Base-by-base conservation (phyloP, 2,888 invertebrate species). In the Drosophila stalkeri region DNA sequence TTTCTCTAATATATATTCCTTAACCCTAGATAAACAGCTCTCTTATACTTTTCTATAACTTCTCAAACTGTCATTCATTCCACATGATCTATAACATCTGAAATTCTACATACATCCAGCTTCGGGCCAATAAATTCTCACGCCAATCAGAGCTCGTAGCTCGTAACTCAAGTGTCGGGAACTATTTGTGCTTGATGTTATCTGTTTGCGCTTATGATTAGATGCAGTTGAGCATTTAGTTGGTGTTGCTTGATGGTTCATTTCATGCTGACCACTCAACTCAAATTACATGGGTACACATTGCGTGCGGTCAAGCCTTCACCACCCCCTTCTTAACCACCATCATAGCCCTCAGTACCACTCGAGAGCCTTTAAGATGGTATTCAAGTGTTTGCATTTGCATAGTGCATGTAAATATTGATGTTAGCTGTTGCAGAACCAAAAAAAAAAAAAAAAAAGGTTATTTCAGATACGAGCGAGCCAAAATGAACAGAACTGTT, bases 221-320 rank as follows among this genome's bases (percentile, higher is more conserved):
- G 65, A 63, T 47, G 52, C 41, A 44, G 23, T 63, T 67, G 44
- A 51, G 56, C 51, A 66, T 75, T 57, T 67, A 62, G 72, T 47
- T 56, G 77, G 20, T 54, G 71, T 44, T 51, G 80, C 31, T 41
- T 51, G 71, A 47, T 57, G 77, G 44, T 57, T 77, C 67, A 68
- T 46, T 78, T 68, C 68, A 47, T 61, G 72, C 64, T 80, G 78
- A 80, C 78, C 78, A 77, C 80, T 77, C 67, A 77, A 72, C 78
- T 73, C 49, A 68, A 80, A 78, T 78, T 78, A 78, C 77, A 78
- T 77, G 67, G 39, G 68, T n/a, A 64, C 57, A 72, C 69, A 64
- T 60, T 46, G 66, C 31, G 39, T 49, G 39, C 31, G 44, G 44
- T 18, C n/a, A n/a, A 18, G 20, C 39, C 44, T 2, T 7, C 7